Conservation (phyloP, 2,888 invertebrate genomes). For the Ophion ellenae region DNA sequence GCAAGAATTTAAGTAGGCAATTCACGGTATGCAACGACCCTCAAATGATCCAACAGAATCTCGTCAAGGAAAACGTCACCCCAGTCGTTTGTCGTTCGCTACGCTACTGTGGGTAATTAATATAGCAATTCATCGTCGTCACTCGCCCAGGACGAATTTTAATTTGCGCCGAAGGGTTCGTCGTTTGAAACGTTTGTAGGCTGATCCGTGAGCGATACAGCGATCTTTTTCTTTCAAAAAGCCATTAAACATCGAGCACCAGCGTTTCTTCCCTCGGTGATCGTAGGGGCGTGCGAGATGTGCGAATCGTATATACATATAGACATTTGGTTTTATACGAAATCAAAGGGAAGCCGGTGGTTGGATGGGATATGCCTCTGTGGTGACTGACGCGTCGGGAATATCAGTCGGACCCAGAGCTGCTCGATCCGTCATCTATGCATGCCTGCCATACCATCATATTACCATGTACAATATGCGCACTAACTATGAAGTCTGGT, state of each 20-base stretch:
- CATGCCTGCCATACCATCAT: conserved; percentile 25
- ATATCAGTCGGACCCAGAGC: conserved; percentile 82
- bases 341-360: conserved; percentile 82
- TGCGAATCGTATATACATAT: conserved; percentile 70
- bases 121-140: conserved; percentile 60
- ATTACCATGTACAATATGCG: conserved; percentile 38
- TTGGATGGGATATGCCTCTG: conserved; percentile 60
- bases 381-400: conserved; percentile 66
- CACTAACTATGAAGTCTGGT: conserved; percentile 35
- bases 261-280: conserved; percentile 69
- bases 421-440: conserved; percentile 81
- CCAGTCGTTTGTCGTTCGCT: conserved; percentile 20
- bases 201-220: conserved; percentile 39
- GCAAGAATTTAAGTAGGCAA: conserved; percentile 33
- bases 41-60: not conserved
- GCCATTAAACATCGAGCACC: conserved; percentile 79
- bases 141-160: conserved; percentile 60
- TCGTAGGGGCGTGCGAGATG: conserved; percentile 79
- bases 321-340: conserved; percentile 75
- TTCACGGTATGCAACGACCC: conserved; percentile 14
- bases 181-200: conserved; percentile 25
- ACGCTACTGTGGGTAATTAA: conserved; percentile 53
- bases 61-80: conserved; percentile 27
- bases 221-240: conserved; percentile 78
- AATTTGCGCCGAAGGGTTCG: conserved; percentile 38